Base-by-base conservation (phyloP, 2,113 vertebrate species). In the Camelus bactrianus region DNA sequence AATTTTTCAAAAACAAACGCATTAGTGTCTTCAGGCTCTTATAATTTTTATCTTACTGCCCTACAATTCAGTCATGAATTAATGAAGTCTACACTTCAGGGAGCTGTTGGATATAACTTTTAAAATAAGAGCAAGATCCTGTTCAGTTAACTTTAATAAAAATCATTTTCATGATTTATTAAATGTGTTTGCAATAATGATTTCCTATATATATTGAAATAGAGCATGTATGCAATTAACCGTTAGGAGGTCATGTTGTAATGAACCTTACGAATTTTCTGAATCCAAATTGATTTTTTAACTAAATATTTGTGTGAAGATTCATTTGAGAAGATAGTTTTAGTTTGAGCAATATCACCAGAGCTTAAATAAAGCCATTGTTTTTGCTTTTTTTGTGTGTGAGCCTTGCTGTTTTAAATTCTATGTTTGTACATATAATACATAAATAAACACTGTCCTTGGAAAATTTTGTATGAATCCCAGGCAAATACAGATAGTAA, bases 121-220 rank as follows among this genome's bases (percentile, higher is more conserved):
- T 94, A 97, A 97, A 98, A 97, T 96, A 96, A 97, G 91, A 97
- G 52, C 89, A 97, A 97, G 56, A 96, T 96, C 87, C 54, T 91
- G 3, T 91, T 97, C 46, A 28, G 35, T 96, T 98, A 97, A 80
- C 89, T 97, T 93, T 24, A 54, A 70, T 64, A 42, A 73, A 94
- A 88, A 76, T 26, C 81, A 95, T 94, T 96, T 97, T 93, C 92
- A 92, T 98, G 86, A 97, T 96, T 96, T 97, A 97, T 97, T 97
- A 97, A 97, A 96, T 38, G 77, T 96, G 91, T 35, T 50, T 80
- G 42, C 14, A 88, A 70, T 64, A 95, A 64, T 62, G 52, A 82
- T 93, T 96, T 96, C 84, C 30, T 19, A 91, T 50, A 35, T 82
- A 17, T 56, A 73, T 1, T 86, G 32, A 97, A 98, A 93, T 16